Base-by-base conservation (phyloP, 2,888 invertebrate species). In the Sussaba pulchella region DNA sequence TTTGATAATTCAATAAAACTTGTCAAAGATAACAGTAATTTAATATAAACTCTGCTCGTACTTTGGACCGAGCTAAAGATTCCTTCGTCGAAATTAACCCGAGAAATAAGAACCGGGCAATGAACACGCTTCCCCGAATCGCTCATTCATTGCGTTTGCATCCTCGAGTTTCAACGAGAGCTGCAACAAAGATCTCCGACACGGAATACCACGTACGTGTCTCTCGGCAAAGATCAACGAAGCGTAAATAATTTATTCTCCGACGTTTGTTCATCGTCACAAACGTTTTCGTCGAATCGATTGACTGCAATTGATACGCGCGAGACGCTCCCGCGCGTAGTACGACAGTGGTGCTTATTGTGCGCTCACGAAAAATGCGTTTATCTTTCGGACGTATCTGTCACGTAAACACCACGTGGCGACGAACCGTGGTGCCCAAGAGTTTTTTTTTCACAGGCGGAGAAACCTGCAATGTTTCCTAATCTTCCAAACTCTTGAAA, bases 311-410 rank as follows among this genome's bases (percentile, higher is more conserved):
- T 54, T 26, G 24, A 69, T 54, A 69, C 41, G 52, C 52, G n/a
- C 41, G 52, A 54, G 24, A 10, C 36, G 9, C 24, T 39, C 17
- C 41, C 21, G 21, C 24, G 67, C n/a, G n/a, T 66, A 5, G 3
- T 54, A 52, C 61, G 59, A 73, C 67, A 75, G 71, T 47, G 39
- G 66, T 57, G 36, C 75, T 75, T 75, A 75, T 80, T 80, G 61
- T 64, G 45, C 36, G 75, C 75, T 80, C 79, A 54, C 21, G 67
- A 47, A 54, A 41, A 69, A 41, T 41, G 67, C 52, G 41, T n/a
- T 67, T 64, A 67, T 71, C 71, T 31, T 52, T 21, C 21, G 45
- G 14, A 50, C 59, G 19, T 36, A 31, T 64, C n/a, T 24, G 79
- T 80, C 79, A 71, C 75, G 71, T 54, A 52, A 47, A 31, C 47